Percentiles rank a stretch among this genome's conserved stretches.
phyloP scores from a whole-genome alignment of 2,888 invertebrate species.

The Temnothorax ravouxi region DNA sequence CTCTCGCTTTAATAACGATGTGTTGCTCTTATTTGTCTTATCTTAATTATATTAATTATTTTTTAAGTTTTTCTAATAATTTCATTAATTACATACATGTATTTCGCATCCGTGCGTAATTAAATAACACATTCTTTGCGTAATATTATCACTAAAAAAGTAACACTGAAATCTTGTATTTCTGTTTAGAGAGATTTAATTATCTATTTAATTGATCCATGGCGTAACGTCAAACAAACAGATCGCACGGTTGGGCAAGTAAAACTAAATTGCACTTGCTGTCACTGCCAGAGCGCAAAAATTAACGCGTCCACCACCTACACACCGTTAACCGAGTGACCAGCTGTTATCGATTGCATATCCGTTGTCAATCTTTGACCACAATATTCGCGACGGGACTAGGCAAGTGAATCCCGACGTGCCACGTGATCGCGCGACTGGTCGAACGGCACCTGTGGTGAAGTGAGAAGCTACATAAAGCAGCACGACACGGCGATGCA shows the following conservation, averaged over 20 bases:
- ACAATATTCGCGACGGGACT: conserved; percentile 33
- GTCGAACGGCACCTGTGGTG: conserved; percentile 54
- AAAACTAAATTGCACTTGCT: not conserved
- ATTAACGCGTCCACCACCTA: not conserved
- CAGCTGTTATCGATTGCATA: conserved; percentile 47
- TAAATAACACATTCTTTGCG: not conserved
- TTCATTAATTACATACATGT: not conserved
- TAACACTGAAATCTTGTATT: not conserved
- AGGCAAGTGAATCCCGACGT: conserved; percentile 32
- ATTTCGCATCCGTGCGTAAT: not conserved
- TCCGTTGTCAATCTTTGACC: conserved; percentile 53
- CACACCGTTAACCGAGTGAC: conserved; percentile 8
- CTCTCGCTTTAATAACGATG: too few species aligned
- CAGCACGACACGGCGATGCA: conserved; percentile 42
- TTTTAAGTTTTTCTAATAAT: not conserved
- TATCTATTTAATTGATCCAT: not conserved
- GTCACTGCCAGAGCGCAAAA: not conserved
- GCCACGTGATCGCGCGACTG: conserved; percentile 62
- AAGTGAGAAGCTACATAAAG: conserved; percentile 74
- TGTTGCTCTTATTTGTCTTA: too few species aligned
- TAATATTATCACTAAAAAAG: not conserved
- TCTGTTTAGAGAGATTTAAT: not conserved
- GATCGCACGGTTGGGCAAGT: not conserved
- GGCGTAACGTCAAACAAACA: too few species aligned
- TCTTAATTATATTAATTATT: not conserved